phyloP scores from a whole-genome alignment of 2,113 vertebrate species.

The Nothocercus nigrocapillus region DNA sequence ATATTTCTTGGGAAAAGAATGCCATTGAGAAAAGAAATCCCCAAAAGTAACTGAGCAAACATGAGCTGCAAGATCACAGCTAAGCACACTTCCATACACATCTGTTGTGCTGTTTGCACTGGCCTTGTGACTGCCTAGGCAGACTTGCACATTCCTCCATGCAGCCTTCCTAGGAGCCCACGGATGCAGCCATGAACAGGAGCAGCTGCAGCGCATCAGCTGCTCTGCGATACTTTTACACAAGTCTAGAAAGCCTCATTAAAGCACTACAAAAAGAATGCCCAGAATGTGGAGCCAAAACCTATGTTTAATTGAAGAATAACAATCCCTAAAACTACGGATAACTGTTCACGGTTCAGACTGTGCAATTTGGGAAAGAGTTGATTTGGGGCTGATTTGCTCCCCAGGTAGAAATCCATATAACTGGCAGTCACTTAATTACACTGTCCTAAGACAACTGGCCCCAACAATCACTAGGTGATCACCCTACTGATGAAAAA shows the following conservation, averaged over 20 bases:
- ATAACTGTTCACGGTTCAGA: neutral
- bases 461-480: neutral
- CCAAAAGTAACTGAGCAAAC: neutral
- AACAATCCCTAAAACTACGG: neutral
- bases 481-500: neutral
- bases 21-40: neutral
- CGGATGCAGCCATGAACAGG: rapidly evolving
- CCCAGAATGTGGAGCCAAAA: neutral
- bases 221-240: neutral
- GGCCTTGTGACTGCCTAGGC: neutral
- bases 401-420: rapidly evolving
- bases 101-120: neutral
- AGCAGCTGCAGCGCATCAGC: neutral
- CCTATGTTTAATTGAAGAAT: neutral
- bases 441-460: neutral
- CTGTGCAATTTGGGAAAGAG: neutral
- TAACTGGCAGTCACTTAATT: neutral
- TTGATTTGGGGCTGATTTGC: neutral
- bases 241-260: neutral
- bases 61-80: neutral
- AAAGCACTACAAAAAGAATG: neutral
- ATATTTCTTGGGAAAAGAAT: neutral
- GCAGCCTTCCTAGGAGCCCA: neutral
- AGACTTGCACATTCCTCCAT: neutral
- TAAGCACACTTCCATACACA: neutral